Base-by-base conservation (phyloP, 2,113 vertebrate species). In the Danionella cerebrum region DNA sequence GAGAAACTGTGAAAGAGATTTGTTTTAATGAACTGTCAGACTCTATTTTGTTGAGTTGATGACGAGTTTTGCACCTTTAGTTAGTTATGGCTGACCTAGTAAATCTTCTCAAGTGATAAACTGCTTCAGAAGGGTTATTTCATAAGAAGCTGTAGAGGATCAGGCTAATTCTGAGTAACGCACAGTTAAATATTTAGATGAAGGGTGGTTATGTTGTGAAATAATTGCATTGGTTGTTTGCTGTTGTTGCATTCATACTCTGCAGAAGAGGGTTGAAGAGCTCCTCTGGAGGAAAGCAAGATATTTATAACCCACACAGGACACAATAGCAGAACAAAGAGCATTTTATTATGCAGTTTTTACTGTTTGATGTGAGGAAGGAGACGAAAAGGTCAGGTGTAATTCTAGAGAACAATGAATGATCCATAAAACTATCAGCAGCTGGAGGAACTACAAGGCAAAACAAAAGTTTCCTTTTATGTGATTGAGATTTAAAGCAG, bases 261-360 rank as follows among this genome's bases (percentile, higher is more conserved):
- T 36, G 38, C 18, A 38, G 47, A 50, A 45, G 38, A 25, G 45
- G 29, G 35, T 52, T 14, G 25, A 29, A 38, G 53, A 68, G 14
- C 33, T 31, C 13, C 44, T 45, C 42, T 51, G n/a, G 65, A 63
- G 41, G 31, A 45, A 38, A 57, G 21, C 3, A 16, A 22, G 51
- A 19, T 73, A 69, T 73, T 57, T 58, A 73, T 69, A 73, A 39
- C 42, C 31, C 25, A 64, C 3, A 24, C 2, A 35, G 13, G 35
- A 55, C 31, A 50, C 33, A 54, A 25, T 18, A 41, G 41, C 10
- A 52, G 45, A 47, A 73, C 31, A 64, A 53, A 57, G 31, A 69
- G 7, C 11, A 51, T 65, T 69, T 24, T 33, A 2, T 5, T 58
- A 25, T 50, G 33, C 13, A 51, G 1, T 31, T 36, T 50, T 69